Base-by-base conservation (phyloP, 2,888 invertebrate species). In the Tholera decimalis region DNA sequence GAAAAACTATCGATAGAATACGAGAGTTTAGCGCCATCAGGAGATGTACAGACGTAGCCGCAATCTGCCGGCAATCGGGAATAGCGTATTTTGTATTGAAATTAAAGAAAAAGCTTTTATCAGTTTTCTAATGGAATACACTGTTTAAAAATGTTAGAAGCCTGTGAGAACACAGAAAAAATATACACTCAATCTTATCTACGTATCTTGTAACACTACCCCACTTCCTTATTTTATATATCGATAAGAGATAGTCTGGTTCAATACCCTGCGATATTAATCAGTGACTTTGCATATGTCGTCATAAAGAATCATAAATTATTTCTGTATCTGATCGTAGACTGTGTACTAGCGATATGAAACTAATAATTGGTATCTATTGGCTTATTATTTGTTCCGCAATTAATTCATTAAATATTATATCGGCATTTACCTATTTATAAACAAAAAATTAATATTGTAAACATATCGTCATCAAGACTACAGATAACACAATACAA, bases 241-340 rank as follows among this genome's bases (percentile, higher is more conserved):
- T 74, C 43, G 82, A 82, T 83, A 73, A 63, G 47, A 68, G 55
- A 73, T 78, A 60, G 54, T 67, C 33, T 30, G 58, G 82, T 73
- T 80, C 80, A 79, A 78, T 71, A 76, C 56, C 60, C 73, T 73
- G 39, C 47, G 33, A 55, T 59, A 56, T 0, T 18, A 28, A 53
- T 51, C 22, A 24, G n/a, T 24, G 15, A 30, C 26, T 56, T 44
- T 49, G 18, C 41, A 28, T 44, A 26, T 35, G 3, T 43, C 39
- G n/a, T 54, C 43, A 50, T 18, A 54, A 37, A 55, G 3, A 55
- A 44, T 39, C 49, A 30, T 44, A 56, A 51, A 46, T 51, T 43
- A 41, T n/a, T 41, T 46, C 0, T 33, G 1, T 73, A 68, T 73
- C 61, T 73, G 55, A 67, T 73, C 60, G 7, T 37, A 46, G 8